Evolutionary conservation across 2,797 vertebrate genomes (phyloP).

Genomic region (Masticophis lateralis): DNA sequence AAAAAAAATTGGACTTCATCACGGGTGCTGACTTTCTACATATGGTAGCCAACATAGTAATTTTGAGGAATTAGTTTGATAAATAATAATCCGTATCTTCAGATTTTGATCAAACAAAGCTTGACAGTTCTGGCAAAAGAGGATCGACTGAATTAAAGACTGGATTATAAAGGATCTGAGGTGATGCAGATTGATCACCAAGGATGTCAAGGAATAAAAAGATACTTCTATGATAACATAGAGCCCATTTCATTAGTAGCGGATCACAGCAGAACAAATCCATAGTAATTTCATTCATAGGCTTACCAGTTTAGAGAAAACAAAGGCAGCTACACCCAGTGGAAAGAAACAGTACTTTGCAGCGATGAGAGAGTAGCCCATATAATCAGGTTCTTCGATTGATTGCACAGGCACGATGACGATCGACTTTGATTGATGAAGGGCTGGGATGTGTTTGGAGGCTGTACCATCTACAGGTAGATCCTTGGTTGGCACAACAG

Average conservation of each 20-base stretch:
- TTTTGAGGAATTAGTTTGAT: not conserved
- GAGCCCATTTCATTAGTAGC: not conserved
- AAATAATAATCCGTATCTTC: not conserved
- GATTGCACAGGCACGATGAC: not conserved
- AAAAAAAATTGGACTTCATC: no score
- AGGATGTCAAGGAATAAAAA: no score
- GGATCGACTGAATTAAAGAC: not conserved
- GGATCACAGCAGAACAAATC: not conserved
- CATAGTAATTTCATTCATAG: no score
- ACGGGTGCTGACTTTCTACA: no score
- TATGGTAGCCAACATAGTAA: not conserved
- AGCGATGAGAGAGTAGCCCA: constrained; percentile 77
- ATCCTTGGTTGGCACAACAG: not conserved
- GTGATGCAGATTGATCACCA: not conserved
- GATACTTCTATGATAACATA: not conserved
- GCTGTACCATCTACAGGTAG: not conserved
- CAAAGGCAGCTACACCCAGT: constrained; percentile 72
- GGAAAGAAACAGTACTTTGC: constrained; percentile 78
- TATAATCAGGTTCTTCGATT: constrained; percentile 58
- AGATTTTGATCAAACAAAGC: not conserved
- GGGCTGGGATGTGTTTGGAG: not conserved
- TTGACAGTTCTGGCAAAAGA: not conserved
- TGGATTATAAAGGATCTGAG: not conserved
- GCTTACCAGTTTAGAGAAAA: constrained; percentile 72
- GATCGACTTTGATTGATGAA: not conserved